Evolutionary conservation across 2,888 invertebrate genomes (phyloP), one percentile per base, ranked within the genome.

Genomic region (Gonocerus acuteangulatus): DNA sequence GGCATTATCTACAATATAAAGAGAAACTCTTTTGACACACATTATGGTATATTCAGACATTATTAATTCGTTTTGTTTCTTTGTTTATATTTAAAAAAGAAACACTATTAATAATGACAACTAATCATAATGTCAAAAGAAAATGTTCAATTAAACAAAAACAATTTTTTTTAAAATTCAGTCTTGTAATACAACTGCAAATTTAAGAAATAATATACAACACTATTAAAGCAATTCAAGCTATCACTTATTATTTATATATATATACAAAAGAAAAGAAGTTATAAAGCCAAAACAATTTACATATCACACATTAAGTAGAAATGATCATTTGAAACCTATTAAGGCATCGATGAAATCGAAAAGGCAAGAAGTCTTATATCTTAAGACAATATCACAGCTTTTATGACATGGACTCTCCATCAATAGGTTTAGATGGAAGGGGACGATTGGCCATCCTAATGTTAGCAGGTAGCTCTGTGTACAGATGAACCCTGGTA

Each of bases 391-490:
- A 47, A 57, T 57, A 59, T 59, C 59, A 59, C 59, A 59, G 59
- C 48, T 59, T 48, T 48, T 48, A 44, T 48, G 36, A 39, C 34
- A 39, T 42, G 48, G 59, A 23, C 22, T 48, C 48, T 19, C 34
- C 48, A 34, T 47, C 57, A 51, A 64, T 73, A 16, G 85, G 85
- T 71, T 83, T 84, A 65, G 81, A 80, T 1, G 85, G 85, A 36
- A 86, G 74, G n/a, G 85, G 85, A 66, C 85, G 77, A 69, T 84
- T 82, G 23, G 82, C 77, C 83, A 85, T 84, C 69, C 61, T 48
- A 27, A 62, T 76, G 64, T 77, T 75, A 69, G 61, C 51, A 62
- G 78, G 76, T 61, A 80, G 71, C 70, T 81, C 80, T 4, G 79
- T 78, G 70, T 81, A 81, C 19, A 80, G 71, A 71, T 80, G 80